Base-by-base conservation (phyloP, 2,888 invertebrate species). In the Lordiphosa fenestrarum region DNA sequence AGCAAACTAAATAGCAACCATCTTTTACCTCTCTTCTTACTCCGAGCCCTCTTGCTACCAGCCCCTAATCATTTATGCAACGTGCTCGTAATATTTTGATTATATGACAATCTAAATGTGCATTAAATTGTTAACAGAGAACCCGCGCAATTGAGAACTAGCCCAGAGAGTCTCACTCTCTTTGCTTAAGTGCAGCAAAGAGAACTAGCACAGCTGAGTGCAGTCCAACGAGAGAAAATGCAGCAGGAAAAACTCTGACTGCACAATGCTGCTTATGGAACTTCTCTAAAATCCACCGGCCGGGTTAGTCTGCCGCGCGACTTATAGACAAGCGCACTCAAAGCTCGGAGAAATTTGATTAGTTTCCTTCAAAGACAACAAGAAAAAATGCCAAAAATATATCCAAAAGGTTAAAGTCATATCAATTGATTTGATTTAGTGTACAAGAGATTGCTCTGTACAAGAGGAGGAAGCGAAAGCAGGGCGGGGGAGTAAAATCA, bases 261-360 rank as follows among this genome's bases (percentile, higher is more conserved):
- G 35, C 44, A 6, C 30, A 50, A 59, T 37, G 59, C 56, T 41
- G 30, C 30, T 10, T 30, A 30, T 30, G 9, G 50, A 75, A 78
- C 69, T 78, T 78, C 58, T 48, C 40, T 46, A 54, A 41, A 51
- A 47, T 35, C 55, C 41, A 38, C 82, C 66, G 62, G 71, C 68
- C 66, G 76, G 66, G 62, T 73, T 71, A 77, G 77, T 77, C 71
- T 71, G 63, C 64, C 68, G 66, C 77, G 77, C 82, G 84, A 73
- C 77, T 76, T 68, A 66, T 66, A 58, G 71, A 73, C 59, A 44
- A 61, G 73, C 77, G 66, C 73, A 40, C 40, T 40, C 48, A 54
- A 58, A 40, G 36, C 35, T 33, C 50, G 41, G 41, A 23, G 52
- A 50, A 66, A 15, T 10, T 21, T 6, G 25, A 6, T 25, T 25